A percentile compares a stretch with the other conserved stretches of the same genome.
Conservation (phyloP, 2,797 vertebrate species). For the Cheirogaleus major region DNA sequence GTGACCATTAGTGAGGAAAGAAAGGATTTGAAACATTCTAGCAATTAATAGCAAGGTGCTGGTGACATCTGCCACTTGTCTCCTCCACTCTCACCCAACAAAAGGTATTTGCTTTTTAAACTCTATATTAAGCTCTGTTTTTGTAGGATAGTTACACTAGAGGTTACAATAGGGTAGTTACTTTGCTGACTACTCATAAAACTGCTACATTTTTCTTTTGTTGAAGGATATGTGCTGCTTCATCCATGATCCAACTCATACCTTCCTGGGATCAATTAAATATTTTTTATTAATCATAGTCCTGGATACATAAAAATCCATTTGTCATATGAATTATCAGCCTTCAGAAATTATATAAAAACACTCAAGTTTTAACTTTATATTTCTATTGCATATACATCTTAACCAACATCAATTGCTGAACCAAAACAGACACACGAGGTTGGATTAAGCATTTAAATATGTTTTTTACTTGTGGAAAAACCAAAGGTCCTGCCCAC, state of each 20-base stretch:
- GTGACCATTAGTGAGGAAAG: background rate
- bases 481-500: background rate
- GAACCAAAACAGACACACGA: background rate
- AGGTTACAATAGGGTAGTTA: background rate
- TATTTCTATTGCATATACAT: background rate
- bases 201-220: background rate
- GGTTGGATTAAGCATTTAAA: background rate
- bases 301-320: background rate
- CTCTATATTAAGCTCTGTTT: background rate
- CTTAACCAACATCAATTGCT: slow-evolving; percentile 1
- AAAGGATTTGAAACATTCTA: background rate
- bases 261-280: background rate
- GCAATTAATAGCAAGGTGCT: slow-evolving; percentile 37
- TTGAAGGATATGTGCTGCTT: background rate
- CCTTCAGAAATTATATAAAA: slow-evolving; percentile 15
- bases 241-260: background rate
- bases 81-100: background rate
- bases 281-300: background rate
- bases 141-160: background rate
- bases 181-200: background rate
- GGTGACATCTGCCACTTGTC: background rate
- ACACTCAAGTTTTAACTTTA: background rate
- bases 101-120: background rate
- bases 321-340: background rate
- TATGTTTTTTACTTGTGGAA: background rate